Conservation (phyloP, 30 jellyfish, hydroid and myxozoan species). For the Aurelia coerulea region DNA sequence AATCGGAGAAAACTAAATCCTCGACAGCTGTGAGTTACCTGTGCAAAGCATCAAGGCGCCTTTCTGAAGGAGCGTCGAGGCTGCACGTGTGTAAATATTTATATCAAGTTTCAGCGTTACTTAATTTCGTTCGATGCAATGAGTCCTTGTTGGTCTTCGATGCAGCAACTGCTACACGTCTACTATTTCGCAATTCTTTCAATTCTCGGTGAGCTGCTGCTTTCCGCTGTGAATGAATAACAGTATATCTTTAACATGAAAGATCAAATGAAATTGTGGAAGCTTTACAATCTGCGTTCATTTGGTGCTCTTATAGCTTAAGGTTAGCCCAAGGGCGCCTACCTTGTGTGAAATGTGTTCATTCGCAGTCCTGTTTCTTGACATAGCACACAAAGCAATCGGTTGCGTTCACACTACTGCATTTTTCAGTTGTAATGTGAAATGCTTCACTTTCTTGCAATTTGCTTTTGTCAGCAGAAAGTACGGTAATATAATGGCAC, state of each 20-base stretch:
- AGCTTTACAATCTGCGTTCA: neutral
- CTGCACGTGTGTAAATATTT: too few species aligned
- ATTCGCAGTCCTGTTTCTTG: neutral
- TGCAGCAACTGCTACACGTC: neutral
- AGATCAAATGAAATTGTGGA: neutral
- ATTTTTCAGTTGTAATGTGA: too few species aligned
- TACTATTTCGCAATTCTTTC: conserved; percentile 17
- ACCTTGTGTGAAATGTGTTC: neutral
- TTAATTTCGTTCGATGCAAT: conserved; percentile 15
- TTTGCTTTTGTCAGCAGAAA: too few species aligned
- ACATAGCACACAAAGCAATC: neutral
- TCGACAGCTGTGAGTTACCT: too few species aligned
- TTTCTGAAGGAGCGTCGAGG: too few species aligned
- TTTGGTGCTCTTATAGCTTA: neutral
- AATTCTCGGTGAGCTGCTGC: conserved; percentile 37
- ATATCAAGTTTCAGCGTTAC: conserved; percentile 6
- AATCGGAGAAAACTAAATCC: too few species aligned
- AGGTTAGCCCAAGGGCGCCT: neutral
- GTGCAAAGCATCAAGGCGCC: too few species aligned
- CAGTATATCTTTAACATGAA: neutral
- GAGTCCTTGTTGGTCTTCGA: conserved; percentile 1
- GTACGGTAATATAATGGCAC: too few species aligned
- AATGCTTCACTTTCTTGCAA: too few species aligned
- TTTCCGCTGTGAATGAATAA: conserved; percentile 14
- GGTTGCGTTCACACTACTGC: too few species aligned